Evolutionary conservation across 2,113 vertebrate species (phyloP), one percentile per base, ranked within the genome.

Genomic region (Pseudonaja textilis): DNA sequence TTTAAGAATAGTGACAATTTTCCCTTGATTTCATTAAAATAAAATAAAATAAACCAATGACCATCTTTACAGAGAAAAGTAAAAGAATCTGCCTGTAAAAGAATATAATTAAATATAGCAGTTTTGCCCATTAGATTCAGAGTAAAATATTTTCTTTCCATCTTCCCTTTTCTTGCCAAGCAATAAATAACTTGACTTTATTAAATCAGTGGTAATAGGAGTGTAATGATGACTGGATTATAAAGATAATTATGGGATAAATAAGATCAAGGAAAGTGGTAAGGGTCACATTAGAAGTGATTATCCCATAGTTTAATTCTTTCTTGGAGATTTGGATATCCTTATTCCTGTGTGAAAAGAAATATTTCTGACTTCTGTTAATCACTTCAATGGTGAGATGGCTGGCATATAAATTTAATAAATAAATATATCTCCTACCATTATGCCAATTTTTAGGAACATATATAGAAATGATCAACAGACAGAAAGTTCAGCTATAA

Each of bases 151-250:
- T 25, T 42, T 95, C 88, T 1, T 89, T 94, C 57, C 89, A 87
- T 94, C 89, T 88, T 69, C 85, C 94, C 94, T 89, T n/a, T 89
- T 1, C 91, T 87, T 94, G 88, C 0, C 5, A 94, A 96, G 95
- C 96, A 97, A 96, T 97, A 96, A 96, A 94, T 91, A 91, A 92
- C 93, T 97, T 96, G 92, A 96, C 96, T 95, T 96, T 94, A 93
- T 97, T 97, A 96, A 96, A 96, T 97, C 96, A 96, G 87, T 88
- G 0, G 86, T 96, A 95, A 95, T 96, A 93, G 93, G 95, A 96
- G 96, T 91, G 95, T 92, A 92, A 91, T 94, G 95, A 96, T 96
- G 92, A 95, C 96, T 92, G 93, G 94, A 93, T 89, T 95, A 90
- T 89, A 93, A 94, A 96, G 96, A 96, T 96, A 97, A 95, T 97